A percentile compares a stretch with the other conserved stretches of the same genome.
Evolutionary conservation across 2,888 invertebrate genomes (phyloP).

Genomic region (Hoplodrina ambigua): DNA sequence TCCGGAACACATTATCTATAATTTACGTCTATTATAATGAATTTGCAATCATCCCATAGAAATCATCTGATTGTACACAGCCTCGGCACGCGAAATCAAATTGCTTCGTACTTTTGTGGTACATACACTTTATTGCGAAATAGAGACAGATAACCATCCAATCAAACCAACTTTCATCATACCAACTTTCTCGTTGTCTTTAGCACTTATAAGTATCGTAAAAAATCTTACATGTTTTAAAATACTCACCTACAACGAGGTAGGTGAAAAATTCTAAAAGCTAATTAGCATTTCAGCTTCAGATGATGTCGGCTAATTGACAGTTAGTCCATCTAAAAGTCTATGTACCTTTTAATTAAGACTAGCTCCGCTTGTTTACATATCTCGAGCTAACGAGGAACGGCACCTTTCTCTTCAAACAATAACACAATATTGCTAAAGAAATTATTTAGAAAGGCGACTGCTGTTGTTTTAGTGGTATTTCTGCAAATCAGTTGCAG

Average conservation of each 20-base stretch:
- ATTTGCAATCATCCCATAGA: conserved; percentile 53
- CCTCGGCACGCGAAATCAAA: conserved; percentile 50
- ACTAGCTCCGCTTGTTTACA: conserved; percentile 67
- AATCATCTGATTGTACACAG: conserved; percentile 47
- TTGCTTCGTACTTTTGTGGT: conserved; percentile 41
- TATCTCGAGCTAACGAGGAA: conserved; percentile 64
- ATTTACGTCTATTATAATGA: conserved; percentile 56
- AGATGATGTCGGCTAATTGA: conserved; percentile 59
- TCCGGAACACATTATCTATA: conserved; percentile 54
- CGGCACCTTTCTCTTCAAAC: conserved; percentile 82
- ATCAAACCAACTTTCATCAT: conserved; percentile 23
- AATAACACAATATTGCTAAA: conserved; percentile 70
- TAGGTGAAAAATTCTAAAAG: conserved; percentile 60
- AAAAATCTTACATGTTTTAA: conserved; percentile 30
- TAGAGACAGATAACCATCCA: conserved; percentile 28
- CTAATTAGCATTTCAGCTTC: conserved; percentile 56
- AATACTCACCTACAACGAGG: conserved; percentile 9
- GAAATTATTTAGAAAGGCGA: conserved; percentile 75
- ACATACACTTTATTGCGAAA: conserved; percentile 46
- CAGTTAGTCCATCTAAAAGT: conserved; percentile 63
- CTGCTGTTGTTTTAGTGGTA: conserved; percentile 62
- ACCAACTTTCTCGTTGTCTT: conserved; percentile 47
- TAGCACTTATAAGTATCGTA: conserved; percentile 38
- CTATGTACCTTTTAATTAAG: conserved; percentile 71
- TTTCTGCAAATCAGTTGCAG: conserved; percentile 64